These are phyloP conservation scores for Plectus sambesii DNA, from an alignment of 1,140 invertebrate species.

Conservation along the genomic window DNA sequence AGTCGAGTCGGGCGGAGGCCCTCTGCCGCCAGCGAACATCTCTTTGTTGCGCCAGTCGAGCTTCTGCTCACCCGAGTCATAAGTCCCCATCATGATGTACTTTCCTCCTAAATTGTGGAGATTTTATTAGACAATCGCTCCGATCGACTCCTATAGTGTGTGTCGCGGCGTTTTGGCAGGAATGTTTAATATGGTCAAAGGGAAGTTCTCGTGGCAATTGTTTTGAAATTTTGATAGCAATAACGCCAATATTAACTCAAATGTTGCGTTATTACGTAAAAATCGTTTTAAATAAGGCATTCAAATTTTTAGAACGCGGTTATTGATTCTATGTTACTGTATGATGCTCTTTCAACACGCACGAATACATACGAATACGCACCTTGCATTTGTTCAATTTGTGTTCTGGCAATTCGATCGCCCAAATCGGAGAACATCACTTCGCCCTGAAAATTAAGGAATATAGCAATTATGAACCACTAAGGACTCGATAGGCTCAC, in stretches of 20 bases:
- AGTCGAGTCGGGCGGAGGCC: conserved; percentile 42
- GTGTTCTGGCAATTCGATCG: conserved; percentile 93
- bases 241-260: no score
- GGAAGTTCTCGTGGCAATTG: no score
- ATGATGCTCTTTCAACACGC: background rate
- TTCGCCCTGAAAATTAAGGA: conserved; percentile 50
- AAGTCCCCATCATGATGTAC: conserved; percentile 88
- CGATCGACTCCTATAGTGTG: no score
- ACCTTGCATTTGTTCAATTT: conserved; percentile 79
- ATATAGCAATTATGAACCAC: background rate
- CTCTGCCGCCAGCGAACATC: conserved; percentile 63
- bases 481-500: conserved; percentile 55
- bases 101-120: conserved; percentile 62
- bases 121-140: no score
- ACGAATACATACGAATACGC: background rate
- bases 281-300: no score
- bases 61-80: conserved; percentile 85
- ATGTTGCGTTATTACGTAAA: no score
- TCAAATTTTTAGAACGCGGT: no score
- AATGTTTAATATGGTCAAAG: no score
- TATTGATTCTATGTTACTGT: background rate
- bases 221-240: no score
- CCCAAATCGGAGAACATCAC: conserved; percentile 64
- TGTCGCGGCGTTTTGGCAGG: no score
- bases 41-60: conserved; percentile 80